These are phyloP conservation scores for Osmerus mordax DNA, from an alignment of 2,113 vertebrate genomes.

Conservation along the genomic window DNA sequence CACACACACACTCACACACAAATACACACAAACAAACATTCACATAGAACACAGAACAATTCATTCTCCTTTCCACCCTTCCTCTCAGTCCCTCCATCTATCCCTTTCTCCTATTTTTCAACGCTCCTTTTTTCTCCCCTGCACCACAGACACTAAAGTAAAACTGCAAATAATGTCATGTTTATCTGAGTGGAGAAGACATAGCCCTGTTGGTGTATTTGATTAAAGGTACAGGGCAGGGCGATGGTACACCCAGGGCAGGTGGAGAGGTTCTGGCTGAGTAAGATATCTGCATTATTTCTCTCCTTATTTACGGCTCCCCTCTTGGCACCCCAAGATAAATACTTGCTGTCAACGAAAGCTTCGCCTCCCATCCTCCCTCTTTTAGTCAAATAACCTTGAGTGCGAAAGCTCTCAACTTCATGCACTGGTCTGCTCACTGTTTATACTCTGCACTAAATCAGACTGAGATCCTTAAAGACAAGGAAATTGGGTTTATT, in stretches of 20 bases:
- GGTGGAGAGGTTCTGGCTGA: conserved; percentile 63
- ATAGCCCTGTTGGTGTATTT: conserved; percentile 42
- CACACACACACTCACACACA: not conserved
- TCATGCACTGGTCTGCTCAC: not conserved
- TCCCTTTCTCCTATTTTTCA: no score
- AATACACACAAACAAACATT: no score
- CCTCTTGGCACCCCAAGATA: conserved; percentile 62
- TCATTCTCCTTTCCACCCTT: no score
- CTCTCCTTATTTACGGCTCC: conserved; percentile 67
- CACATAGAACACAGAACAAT: no score
- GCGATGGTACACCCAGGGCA: conserved; percentile 36
- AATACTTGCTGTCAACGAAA: conserved; percentile 65
- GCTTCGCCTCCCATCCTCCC: conserved; percentile 55
- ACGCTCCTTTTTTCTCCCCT: no score
- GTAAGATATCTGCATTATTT: conserved; percentile 70
- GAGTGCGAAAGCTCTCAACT: conserved; percentile 54
- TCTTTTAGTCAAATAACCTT: conserved; percentile 68
- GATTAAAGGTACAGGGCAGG: conserved; percentile 53
- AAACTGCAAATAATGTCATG: not conserved
- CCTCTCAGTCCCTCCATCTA: no score
- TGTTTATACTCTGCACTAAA: conserved; percentile 11
- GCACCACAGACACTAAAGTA: not conserved
- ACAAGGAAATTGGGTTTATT: not conserved
- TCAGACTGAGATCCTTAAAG: not conserved
- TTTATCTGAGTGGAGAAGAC: conserved; percentile 29